Evolutionary conservation across 2,888 invertebrate species (phyloP).

Genomic region (Xylota sylvarum): DNA sequence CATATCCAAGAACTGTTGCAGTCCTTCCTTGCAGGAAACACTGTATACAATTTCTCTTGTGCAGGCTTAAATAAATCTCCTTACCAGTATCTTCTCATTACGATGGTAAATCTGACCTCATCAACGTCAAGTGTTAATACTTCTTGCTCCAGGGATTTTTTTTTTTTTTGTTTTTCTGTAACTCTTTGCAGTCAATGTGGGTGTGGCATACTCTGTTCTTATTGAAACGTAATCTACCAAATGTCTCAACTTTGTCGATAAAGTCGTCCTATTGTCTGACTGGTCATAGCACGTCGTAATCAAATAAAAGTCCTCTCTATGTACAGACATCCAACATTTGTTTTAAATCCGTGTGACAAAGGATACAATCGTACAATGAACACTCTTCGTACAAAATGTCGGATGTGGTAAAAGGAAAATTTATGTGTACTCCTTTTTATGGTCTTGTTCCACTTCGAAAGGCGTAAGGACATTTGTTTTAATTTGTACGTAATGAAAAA

Average conservation of each 20-base stretch:
- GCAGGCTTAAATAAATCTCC: slow-evolving; percentile 7
- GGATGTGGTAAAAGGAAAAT: slow-evolving; percentile 7
- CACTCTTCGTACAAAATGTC: not conserved
- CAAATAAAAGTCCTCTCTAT: slow-evolving; percentile 5
- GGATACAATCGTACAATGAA: slow-evolving; percentile 17
- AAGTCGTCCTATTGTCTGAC: slow-evolving; percentile 53
- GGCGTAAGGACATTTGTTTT: slow-evolving; percentile 48
- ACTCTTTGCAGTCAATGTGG: not conserved
- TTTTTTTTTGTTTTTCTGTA: not conserved
- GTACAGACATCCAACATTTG: slow-evolving; percentile 1
- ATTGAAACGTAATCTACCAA: slow-evolving; percentile 32
- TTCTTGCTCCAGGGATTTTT: not conserved
- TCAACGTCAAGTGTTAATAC: slow-evolving; percentile 34
- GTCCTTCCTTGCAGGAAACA: not conserved
- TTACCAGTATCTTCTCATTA: slow-evolving; percentile 8
- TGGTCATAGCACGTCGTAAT: slow-evolving; percentile 13
- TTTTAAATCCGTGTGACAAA: slow-evolving; percentile 19
- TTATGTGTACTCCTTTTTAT: slow-evolving; percentile 29
- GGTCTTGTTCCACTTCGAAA: slow-evolving; percentile 8
- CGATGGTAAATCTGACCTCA: slow-evolving; percentile 16
- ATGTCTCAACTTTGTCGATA: slow-evolving; percentile 33
- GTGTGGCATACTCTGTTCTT: not conserved
- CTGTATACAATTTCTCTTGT: not conserved
- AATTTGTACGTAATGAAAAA: slow-evolving; percentile 55
- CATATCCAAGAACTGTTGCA: not conserved